phyloP scores from a whole-genome alignment of 2,888 invertebrate genomes.

The Sipunculus nudus region DNA sequence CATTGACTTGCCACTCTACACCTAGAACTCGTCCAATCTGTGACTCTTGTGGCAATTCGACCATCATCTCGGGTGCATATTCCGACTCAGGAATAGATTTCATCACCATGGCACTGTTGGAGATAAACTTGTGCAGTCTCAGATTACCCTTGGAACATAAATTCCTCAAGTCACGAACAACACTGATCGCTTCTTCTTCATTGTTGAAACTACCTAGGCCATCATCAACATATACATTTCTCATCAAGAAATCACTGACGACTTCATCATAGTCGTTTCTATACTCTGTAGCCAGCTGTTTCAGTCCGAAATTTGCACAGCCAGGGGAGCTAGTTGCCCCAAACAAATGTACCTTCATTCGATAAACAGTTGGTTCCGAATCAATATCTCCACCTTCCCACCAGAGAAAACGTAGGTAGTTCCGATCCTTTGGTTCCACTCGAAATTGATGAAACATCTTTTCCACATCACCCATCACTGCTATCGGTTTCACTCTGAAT shows the following conservation, averaged over 20 bases:
- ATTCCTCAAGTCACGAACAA: not conserved
- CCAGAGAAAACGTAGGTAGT: constrained; percentile 26
- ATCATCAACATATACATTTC: constrained; percentile 22
- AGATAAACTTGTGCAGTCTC: constrained; percentile 35
- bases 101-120: constrained; percentile 29
- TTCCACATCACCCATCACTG: constrained; percentile 23
- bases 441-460: constrained; percentile 24
- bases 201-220: constrained; percentile 6
- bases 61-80: constrained; percentile 15
- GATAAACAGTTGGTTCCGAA: not conserved
- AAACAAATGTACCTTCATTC: constrained; percentile 29
- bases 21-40: constrained; percentile 15
- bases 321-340: constrained; percentile 16
- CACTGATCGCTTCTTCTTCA: constrained; percentile 3
- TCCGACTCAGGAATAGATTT: constrained; percentile 25
- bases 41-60: constrained; percentile 14
- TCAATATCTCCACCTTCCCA: constrained; percentile 10
- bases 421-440: constrained; percentile 14
- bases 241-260: not conserved
- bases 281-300: not conserved
- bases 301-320: constrained; percentile 20
- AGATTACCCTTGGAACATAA: constrained; percentile 27
- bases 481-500: constrained; percentile 18
- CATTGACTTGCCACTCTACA: constrained; percentile 21
- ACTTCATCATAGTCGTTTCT: not conserved